Evolutionary conservation across 2,113 vertebrate species (phyloP).

Genomic region (Laticauda colubrina): DNA sequence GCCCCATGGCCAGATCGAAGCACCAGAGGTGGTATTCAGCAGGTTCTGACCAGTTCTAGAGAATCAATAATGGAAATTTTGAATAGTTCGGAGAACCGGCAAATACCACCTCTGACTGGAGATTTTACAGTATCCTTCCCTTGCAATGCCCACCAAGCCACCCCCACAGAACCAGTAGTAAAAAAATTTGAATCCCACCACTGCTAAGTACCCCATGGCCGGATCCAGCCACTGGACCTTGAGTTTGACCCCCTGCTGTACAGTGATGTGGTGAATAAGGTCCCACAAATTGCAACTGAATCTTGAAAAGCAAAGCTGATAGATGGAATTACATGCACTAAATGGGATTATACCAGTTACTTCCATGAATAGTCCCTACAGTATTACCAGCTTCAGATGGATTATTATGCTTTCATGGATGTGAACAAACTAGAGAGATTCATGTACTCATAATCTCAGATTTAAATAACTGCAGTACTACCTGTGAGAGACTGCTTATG

Average conservation of each 20-base stretch:
- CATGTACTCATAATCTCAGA: not conserved
- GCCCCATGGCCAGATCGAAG: too few relatives aligned
- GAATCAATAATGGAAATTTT: too few relatives aligned
- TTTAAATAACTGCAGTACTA: not conserved
- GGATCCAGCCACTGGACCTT: too few relatives aligned
- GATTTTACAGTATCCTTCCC: too few relatives aligned
- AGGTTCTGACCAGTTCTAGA: too few relatives aligned
- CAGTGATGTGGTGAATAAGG: not conserved
- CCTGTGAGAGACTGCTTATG: not conserved
- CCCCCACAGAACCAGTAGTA: too few relatives aligned
- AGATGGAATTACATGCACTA: not conserved
- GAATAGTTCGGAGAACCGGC: too few relatives aligned
- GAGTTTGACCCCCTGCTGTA: not conserved
- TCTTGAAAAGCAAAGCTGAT: not conserved
- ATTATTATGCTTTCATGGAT: not conserved
- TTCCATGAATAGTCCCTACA: not conserved
- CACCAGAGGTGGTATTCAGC: too few relatives aligned
- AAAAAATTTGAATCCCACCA: too few relatives aligned
- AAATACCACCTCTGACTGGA: too few relatives aligned
- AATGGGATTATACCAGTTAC: not conserved
- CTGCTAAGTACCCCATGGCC: too few relatives aligned
- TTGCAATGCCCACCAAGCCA: too few relatives aligned
- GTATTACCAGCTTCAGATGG: not conserved
- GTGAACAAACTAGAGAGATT: not conserved
- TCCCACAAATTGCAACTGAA: not conserved